Base-by-base conservation (phyloP, 2,797 vertebrate species). In the Rhodeus uyekii region DNA sequence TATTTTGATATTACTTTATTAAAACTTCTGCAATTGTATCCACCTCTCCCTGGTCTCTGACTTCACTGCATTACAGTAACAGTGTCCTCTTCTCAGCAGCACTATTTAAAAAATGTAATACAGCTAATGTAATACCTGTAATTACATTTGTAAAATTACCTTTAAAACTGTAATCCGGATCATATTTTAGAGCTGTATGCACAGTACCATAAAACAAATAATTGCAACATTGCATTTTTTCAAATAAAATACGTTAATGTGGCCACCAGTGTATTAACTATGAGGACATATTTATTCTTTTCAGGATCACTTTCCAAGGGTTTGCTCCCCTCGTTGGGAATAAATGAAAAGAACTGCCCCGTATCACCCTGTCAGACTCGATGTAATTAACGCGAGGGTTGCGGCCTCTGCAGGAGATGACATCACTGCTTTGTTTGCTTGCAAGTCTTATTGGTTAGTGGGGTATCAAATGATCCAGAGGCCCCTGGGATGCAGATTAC, bases 401-500 rank as follows among this genome's bases (percentile, higher is more conserved):
- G 53, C 9, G 38, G 36, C 60, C 76, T 63, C 82, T 87, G 8
- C 65, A 84, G 84, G 64, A 87, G 88, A 82, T 86, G 86, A 91
- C 87, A 90, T 90, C 87, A 90, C 77, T 83, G 71, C 86, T 75
- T 87, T 76, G 71, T 82, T 80, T 83, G 82, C 85, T 86, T 84
- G 32, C 61, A 76, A 76, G 58, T 89, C 88, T 88, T 81, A 89
- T 89, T 87, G 90, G 84, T 88, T 90, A 89, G 84, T 87, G 89
- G 87, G 84, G 78, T 86, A 86, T 90, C 86, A 89, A 91, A 91
- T 87, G 83, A 91, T 91, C 89, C 90, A 88, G 80, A 86, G 85
- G 86, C 87, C 90, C 88, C 73, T 46, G 32, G 86, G 89, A 88
- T 85, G 89, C 32, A 84, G 91, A 94, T 94, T 92, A 93, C 89